Conservation (phyloP, 1,140 invertebrate genomes). For the Watersipora subatra region DNA sequence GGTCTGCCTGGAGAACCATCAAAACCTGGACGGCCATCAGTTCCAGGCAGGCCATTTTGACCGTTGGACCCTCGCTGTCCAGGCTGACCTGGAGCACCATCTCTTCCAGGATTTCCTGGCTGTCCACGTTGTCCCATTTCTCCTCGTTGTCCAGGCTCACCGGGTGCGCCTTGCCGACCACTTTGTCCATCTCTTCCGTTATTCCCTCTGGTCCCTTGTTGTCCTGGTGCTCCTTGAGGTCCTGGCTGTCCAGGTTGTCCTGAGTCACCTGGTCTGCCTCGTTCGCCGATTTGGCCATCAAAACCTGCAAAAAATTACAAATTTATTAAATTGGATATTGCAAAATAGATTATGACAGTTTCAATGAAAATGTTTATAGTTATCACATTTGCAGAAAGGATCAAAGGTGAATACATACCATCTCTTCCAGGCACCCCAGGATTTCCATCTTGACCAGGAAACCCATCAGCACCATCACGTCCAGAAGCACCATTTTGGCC, state of each 20-base stretch:
- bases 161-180: conserved; percentile 5
- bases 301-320: neutral
- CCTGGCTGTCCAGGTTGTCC: neutral
- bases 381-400: neutral
- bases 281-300: neutral
- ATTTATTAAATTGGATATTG: neutral
- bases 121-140: conserved; percentile 3
- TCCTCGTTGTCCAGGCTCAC: conserved; percentile 1
- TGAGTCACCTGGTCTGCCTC: neutral
- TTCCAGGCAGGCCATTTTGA: neutral
- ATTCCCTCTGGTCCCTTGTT: neutral
- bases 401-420: too few relatives aligned
- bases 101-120: conserved; percentile 1
- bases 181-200: conserved; percentile 1
- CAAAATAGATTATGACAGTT: neutral
- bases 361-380: neutral
- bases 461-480: conserved; percentile 15
- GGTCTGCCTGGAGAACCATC: conserved; percentile 5
- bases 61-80: conserved; percentile 3
- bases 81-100: neutral
- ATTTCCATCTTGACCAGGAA: neutral
- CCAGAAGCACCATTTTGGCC: conserved; percentile 54
- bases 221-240: neutral
- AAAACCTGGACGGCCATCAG: neutral
- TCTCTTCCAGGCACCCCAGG: neutral